A percentile compares a stretch with the other conserved stretches of the same genome.
Evolutionary conservation across 2,797 vertebrate genomes (phyloP).

Genomic region (Meriones psammophilus): DNA sequence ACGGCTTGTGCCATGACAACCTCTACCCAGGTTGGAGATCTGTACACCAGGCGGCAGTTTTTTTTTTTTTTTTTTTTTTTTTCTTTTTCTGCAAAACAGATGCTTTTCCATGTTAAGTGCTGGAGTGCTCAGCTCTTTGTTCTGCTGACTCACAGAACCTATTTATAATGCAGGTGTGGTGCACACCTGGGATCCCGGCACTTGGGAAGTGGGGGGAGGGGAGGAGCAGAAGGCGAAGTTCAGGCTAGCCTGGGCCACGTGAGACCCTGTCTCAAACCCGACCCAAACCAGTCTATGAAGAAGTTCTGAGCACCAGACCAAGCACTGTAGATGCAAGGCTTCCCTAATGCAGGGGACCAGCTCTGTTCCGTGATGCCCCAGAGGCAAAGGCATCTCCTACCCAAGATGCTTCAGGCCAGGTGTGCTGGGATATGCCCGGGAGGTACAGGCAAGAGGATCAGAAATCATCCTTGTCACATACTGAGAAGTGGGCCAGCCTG

Average conservation of each 20-base stretch:
- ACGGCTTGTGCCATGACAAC: neutral
- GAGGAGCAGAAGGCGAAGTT: neutral
- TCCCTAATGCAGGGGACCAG: constrained; percentile 33
- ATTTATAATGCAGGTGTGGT: neutral
- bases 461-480: neutral
- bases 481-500: neutral
- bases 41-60: neutral
- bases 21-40: neutral
- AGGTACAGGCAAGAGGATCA: neutral
- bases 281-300: neutral
- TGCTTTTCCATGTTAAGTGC: constrained; percentile 1
- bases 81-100: neutral
- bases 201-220: neutral
- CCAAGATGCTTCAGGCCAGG: neutral
- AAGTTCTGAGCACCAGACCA: constrained; percentile 26
- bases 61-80: neutral
- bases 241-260: neutral
- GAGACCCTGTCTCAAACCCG: neutral
- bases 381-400: constrained; percentile 3
- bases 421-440: neutral
- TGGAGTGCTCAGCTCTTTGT: neutral
- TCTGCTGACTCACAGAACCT: constrained; percentile 26
- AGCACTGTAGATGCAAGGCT: neutral
- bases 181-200: neutral
- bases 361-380: neutral